Evolutionary conservation across 2,797 vertebrate genomes (phyloP).

Genomic region (Avahi laniger): DNA sequence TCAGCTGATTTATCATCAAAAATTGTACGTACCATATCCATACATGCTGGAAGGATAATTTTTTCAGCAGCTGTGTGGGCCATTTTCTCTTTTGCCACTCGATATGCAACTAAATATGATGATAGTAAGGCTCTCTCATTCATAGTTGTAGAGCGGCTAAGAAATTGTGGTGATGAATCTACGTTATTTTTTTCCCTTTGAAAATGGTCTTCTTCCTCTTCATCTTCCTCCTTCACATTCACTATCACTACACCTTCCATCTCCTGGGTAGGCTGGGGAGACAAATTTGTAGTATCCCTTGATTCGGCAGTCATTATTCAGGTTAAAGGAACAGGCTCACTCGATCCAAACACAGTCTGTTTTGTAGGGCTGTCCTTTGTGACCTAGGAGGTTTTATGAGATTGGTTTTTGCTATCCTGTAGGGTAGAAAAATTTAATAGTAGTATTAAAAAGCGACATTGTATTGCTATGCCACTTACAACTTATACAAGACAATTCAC

Average conservation of each 20-base stretch:
- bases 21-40: constrained; percentile 11
- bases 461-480: not conserved
- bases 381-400: not conserved
- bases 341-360: not conserved
- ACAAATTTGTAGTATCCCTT: not conserved
- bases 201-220: not conserved
- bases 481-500: not conserved
- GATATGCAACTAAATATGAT: constrained; percentile 35
- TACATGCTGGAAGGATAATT: constrained; percentile 26
- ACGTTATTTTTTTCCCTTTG: not conserved
- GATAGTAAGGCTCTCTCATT: constrained; percentile 39
- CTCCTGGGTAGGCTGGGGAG: not conserved
- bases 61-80: constrained; percentile 46
- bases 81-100: constrained; percentile 52
- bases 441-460: not conserved
- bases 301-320: not conserved
- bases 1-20: constrained; percentile 47
- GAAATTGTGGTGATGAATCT: not conserved
- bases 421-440: not conserved
- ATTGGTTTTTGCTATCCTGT: not conserved
- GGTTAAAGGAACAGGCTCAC: not conserved
- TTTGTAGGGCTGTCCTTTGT: not conserved
- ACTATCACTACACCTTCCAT: not conserved
- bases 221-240: constrained; percentile 28
- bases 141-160: not conserved